Conservation (phyloP, 1,140 invertebrate genomes). For the Eupeodes corollae region DNA sequence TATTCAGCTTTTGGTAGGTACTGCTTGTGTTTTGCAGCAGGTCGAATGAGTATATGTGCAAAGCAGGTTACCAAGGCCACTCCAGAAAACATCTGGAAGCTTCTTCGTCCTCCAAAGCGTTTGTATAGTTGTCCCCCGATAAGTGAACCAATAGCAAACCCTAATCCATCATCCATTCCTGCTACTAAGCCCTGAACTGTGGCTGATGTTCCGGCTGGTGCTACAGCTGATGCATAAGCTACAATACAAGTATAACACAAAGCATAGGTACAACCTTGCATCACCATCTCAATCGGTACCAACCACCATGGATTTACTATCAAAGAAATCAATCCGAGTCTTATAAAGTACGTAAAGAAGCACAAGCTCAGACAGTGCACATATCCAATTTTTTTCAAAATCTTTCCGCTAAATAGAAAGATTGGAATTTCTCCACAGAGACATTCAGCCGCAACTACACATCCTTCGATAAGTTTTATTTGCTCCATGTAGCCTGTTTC, state of each 20-base stretch:
- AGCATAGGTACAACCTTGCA: conserved; percentile 70
- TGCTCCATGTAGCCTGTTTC: conserved; percentile 45
- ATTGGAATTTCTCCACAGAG: conserved; percentile 63
- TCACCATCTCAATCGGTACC: conserved; percentile 54
- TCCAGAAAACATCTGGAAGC: conserved; percentile 44
- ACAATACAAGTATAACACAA: conserved; percentile 68
- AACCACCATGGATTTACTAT: conserved; percentile 64
- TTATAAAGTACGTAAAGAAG: conserved; percentile 55
- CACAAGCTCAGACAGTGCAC: conserved; percentile 58
- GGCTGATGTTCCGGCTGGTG: conserved; percentile 64
- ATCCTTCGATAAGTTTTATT: conserved; percentile 64
- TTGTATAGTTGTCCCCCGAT: conserved; percentile 49
- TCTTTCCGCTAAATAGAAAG: conserved; percentile 59
- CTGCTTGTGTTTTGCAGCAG: conserved; percentile 23
- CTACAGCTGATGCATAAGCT: conserved; percentile 58
- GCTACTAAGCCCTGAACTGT: conserved; percentile 70
- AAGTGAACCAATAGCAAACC: conserved; percentile 51
- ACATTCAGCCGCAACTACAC: conserved; percentile 61
- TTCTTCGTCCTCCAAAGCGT: conserved; percentile 41
- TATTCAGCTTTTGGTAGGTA: conserved; percentile 27
- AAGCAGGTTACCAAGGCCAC: conserved; percentile 42
- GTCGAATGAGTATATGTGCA: conserved; percentile 37
- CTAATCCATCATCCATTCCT: conserved; percentile 70
- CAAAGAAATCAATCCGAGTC: conserved; percentile 54
- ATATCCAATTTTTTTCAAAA: conserved; percentile 57